These are phyloP conservation scores for Picathartes gymnocephalus DNA, from an alignment of 2,113 vertebrate species.

Conservation along the genomic window DNA sequence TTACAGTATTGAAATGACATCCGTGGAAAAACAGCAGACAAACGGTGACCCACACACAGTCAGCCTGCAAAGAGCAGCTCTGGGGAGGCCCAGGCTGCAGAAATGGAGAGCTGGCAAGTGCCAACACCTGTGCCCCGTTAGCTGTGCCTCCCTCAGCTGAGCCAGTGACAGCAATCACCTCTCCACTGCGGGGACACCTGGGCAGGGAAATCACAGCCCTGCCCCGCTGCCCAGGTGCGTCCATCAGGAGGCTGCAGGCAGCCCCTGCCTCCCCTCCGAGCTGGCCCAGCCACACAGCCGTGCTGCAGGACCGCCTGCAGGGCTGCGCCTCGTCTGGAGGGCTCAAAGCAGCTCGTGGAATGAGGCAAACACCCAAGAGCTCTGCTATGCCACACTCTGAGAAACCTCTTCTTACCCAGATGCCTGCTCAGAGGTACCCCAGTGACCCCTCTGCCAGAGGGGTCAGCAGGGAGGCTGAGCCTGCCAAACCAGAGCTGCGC, in stretches of 20 bases:
- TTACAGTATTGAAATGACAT: accelerated
- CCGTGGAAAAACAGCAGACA: accelerated
- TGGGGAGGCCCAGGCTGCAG: accelerated
- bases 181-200: accelerated
- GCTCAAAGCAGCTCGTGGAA: background rate
- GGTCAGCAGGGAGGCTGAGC: background rate
- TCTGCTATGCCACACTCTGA: background rate
- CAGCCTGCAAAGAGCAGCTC: too few relatives aligned
- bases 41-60: accelerated
- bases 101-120: background rate
- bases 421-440: background rate
- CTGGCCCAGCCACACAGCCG: background rate
- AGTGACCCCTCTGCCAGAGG: background rate
- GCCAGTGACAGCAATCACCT: accelerated
- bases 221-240: background rate
- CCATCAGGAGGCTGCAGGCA: background rate
- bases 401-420: background rate
- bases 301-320: accelerated
- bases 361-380: too few relatives aligned
- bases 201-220: background rate
- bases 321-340: too few relatives aligned
- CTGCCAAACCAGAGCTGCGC: background rate
- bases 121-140: background rate
- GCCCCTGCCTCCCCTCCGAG: background rate
- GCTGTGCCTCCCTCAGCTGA: background rate